phyloP scores from a whole-genome alignment of 2,113 vertebrate genomes.

The Balaeniceps rex region DNA sequence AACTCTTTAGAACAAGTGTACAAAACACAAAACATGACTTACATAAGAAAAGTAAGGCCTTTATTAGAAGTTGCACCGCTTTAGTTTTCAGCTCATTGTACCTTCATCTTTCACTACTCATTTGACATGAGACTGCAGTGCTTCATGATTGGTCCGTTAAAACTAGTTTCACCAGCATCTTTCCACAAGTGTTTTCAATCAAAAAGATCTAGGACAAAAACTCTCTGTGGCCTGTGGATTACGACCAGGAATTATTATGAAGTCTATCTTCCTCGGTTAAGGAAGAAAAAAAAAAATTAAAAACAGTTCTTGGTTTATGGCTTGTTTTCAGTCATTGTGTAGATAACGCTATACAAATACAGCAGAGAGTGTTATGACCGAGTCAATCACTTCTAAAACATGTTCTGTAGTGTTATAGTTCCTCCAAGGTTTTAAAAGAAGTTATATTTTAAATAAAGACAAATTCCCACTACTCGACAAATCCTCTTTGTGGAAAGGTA shows the following conservation, averaged over 20 bases:
- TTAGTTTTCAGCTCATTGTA: constrained; percentile 21
- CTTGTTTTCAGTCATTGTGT: constrained; percentile 69
- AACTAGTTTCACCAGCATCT: constrained; percentile 48
- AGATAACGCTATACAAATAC: background rate
- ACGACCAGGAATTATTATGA: constrained; percentile 29
- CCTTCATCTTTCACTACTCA: constrained; percentile 32
- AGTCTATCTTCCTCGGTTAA: constrained; percentile 33
- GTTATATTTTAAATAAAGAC: constrained; percentile 20
- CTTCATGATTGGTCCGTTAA: constrained; percentile 81
- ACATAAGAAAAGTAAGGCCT: constrained; percentile 86
- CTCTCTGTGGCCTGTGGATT: constrained; percentile 55
- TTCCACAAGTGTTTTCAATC: constrained; percentile 48
- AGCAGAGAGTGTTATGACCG: background rate
- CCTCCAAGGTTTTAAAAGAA: constrained; percentile 14
- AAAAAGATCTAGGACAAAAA: constrained; percentile 55
- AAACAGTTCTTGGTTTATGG: constrained; percentile 64
- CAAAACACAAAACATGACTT: constrained; percentile 70
- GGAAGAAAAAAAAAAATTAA: background rate
- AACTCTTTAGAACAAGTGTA: constrained; percentile 63
- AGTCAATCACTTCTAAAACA: background rate
- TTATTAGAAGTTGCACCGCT: constrained; percentile 73
- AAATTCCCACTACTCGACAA: background rate
- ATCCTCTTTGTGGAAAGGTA: constrained; percentile 36
- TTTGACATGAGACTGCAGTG: constrained; percentile 63
- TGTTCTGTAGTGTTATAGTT: background rate